These are phyloP conservation scores for Dasypogon diadema DNA, from an alignment of 2,888 invertebrate genomes.

Conservation along the genomic window DNA sequence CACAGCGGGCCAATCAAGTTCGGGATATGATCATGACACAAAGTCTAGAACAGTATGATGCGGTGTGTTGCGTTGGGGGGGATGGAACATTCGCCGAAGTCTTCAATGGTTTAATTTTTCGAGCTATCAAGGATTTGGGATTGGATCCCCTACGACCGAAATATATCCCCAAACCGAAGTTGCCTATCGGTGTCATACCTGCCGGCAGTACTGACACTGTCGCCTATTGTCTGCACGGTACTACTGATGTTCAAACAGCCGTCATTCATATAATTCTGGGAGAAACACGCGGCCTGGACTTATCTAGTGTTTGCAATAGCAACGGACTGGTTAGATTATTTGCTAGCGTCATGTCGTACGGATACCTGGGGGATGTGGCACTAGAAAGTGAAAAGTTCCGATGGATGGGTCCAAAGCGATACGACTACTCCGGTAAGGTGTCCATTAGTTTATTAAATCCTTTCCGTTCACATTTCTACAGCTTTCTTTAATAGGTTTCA, in stretches of 20 bases:
- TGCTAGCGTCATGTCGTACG: slow-evolving; percentile 84
- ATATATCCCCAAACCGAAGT: slow-evolving; percentile 65
- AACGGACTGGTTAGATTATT: slow-evolving; percentile 75
- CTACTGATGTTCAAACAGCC: slow-evolving; percentile 82
- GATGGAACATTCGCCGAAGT: slow-evolving; percentile 89
- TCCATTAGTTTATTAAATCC: not conserved
- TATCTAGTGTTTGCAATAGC: slow-evolving; percentile 78
- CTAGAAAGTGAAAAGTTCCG: slow-evolving; percentile 83
- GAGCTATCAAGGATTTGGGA: slow-evolving; percentile 67
- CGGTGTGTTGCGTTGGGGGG: slow-evolving; percentile 85
- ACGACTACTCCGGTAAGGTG: slow-evolving; percentile 78
- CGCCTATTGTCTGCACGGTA: slow-evolving; percentile 83
- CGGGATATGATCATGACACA: slow-evolving; percentile 74
- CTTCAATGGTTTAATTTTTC: slow-evolving; percentile 78
- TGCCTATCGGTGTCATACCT: slow-evolving; percentile 74
- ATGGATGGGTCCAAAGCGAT: slow-evolving; percentile 88
- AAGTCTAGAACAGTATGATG: slow-evolving; percentile 74
- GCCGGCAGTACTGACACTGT: slow-evolving; percentile 84
- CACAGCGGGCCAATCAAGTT: slow-evolving; percentile 83
- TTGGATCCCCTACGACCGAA: slow-evolving; percentile 62
- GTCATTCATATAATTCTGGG: slow-evolving; percentile 87
- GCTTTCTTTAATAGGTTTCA: slow-evolving; percentile 70
- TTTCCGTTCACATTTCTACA: not conserved
- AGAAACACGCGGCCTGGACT: slow-evolving; percentile 78
- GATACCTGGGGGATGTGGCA: slow-evolving; percentile 86